Evolutionary conservation across 1,140 invertebrate genomes (phyloP), one percentile per base, ranked within the genome.

Genomic region (Brachionus rubens): DNA sequence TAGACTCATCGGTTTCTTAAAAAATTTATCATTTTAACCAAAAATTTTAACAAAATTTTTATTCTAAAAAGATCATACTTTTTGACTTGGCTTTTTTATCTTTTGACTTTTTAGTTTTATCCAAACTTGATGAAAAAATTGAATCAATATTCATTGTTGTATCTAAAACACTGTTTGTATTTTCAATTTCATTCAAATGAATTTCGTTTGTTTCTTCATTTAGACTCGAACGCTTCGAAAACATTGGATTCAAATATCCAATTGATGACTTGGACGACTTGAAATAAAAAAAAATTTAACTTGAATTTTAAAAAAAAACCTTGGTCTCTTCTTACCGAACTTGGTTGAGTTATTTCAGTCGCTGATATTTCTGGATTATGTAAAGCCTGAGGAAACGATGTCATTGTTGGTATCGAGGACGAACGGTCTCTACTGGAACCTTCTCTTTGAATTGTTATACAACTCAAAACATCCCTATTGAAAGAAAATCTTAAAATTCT

Each of bases 211-310:
- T 28, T 2, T 65, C 36, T 43, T 65, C 59, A 16, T 59, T 33
- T 1, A 16, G 24, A 21, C 19, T 28, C 6, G 54, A 59, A 2
- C 40, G 36, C 40, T 65, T 65, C 7, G n/a, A n/a, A 65, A 65
- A 65, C 10, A 43, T 65, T 65, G 59, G 59, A 65, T 65, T 65
- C 10, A 65, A 43, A 43, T 30, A 65, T n/a, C 59, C 24, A 21
- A 21, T 41, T 41, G 41, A 43, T n/a, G 36, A 65, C 12, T 46
- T 46, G n/a, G 43, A 46, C 4, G 43, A 46, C 43, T 46, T 46
- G 14, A 46, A 7, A 7, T 7, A 46, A 7, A 14, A 14, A 7
- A 46, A 14, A 36, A 36, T 36, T 36, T 36, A 36, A 36, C 9
- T 36, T 36, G 3, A 36, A 36, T 9, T 3, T 5, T 36, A 9